phyloP scores from a whole-genome alignment of 2,113 vertebrate species.

The Hyperopisus bebe region DNA sequence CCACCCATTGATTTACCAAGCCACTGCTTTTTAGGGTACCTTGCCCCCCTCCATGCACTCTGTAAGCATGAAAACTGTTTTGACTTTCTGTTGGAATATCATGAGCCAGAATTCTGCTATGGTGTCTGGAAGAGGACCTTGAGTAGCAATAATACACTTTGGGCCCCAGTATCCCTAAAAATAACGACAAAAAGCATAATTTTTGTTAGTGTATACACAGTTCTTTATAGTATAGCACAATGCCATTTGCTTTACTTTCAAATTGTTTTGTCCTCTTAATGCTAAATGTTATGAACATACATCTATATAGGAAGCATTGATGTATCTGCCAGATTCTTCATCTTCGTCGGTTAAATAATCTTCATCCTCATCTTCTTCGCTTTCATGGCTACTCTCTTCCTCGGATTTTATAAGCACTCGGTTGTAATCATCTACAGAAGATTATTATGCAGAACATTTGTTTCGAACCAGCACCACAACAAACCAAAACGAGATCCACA shows the following conservation, averaged over 20 bases:
- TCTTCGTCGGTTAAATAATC: slow-evolving; percentile 80
- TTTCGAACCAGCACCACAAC: background rate
- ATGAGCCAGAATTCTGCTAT: slow-evolving; percentile 81
- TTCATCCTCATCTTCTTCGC: slow-evolving; percentile 61
- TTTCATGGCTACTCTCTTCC: slow-evolving; percentile 56
- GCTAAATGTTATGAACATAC: slow-evolving; percentile 50
- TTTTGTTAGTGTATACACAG: background rate
- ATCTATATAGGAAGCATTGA: slow-evolving; percentile 84
- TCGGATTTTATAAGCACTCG: slow-evolving; percentile 68
- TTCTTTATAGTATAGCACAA: background rate
- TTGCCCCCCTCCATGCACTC: slow-evolving; percentile 62
- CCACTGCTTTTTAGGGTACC: slow-evolving; percentile 44
- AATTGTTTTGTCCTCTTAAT: background rate
- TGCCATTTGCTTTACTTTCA: background rate
- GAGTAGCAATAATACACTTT: slow-evolving; percentile 71
- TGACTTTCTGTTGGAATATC: slow-evolving; percentile 77
- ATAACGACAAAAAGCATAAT: background rate
- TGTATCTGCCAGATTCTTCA: slow-evolving; percentile 74
- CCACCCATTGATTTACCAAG: background rate
- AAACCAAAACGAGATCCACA: slow-evolving; percentile 22
- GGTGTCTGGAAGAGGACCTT: slow-evolving; percentile 76
- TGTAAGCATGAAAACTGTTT: slow-evolving; percentile 76
- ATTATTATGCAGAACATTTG: slow-evolving; percentile 1
- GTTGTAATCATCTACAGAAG: slow-evolving; percentile 58
- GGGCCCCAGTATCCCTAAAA: slow-evolving; percentile 38